Base-by-base conservation (phyloP, 2,113 vertebrate species). In the Formicarius rufipectus region DNA sequence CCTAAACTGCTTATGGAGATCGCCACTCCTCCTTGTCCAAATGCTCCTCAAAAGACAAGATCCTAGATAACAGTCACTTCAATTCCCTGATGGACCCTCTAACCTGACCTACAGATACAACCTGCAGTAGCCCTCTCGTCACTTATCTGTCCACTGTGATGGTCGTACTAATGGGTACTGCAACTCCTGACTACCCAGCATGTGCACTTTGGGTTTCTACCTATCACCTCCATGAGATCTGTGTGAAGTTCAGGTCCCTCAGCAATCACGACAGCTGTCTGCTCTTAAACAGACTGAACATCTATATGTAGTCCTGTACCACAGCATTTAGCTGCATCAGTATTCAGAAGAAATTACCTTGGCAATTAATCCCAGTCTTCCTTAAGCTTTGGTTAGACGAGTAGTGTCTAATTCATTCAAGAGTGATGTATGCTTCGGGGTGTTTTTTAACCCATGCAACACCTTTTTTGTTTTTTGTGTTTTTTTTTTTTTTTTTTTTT, bases 111-210 rank as follows among this genome's bases (percentile, higher is more conserved):
- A 14, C 1, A 23, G 39, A 30, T 12, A 28, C 5, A 58, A 55
- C 7, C 12, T 3, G 1, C 6, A 45, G 30, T 6, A 7, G 28
- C 40, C 40, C 20, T 52, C 33, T 77, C 1, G 0, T 68, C 60
- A 13, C 39, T 67, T 6, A 1, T 55, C 21, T 56, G 24, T n/a
- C 30, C 50, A 8, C 14, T 55, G 25, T 14, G 30, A 85, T 72
- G 21, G 7, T 45, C 16, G 13, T 30, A 30, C 21, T 33, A 20
- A 25, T 0, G 50, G 5, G 2, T 25, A 12, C 50, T 55, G 47
- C 6, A 58, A 6, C 23, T 71, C 44, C 52, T 42, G 15, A 37
- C 9, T 6, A 33, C 21, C 11, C 7, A 6, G 21, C 33, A 63
- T 0, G 10, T 39, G 69, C 15, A 82, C 18, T 67, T 5, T 3